phyloP scores from a whole-genome alignment of 2,888 invertebrate species.

The Neoitamus cyanurus region DNA sequence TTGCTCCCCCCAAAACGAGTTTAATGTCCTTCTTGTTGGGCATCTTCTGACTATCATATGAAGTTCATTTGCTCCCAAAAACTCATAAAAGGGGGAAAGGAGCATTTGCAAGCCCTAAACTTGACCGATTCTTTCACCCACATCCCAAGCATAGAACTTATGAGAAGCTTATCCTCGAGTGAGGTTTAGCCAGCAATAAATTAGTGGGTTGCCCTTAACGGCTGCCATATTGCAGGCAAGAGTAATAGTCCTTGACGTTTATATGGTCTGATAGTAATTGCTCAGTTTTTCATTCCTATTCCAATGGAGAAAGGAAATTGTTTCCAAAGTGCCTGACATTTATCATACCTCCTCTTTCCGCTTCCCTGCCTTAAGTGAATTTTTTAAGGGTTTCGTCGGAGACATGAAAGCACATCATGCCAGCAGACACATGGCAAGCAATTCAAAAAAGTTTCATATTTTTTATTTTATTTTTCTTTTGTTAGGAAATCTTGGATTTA shows the following conservation, averaged over 20 bases:
- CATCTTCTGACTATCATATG: background rate
- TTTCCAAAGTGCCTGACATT: conserved; percentile 13
- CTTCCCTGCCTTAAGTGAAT: background rate
- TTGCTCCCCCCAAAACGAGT: background rate
- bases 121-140: background rate
- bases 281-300: conserved; percentile 31
- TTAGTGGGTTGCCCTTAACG: background rate
- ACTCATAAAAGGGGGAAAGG: background rate
- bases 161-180: background rate
- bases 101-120: background rate
- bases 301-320: conserved; percentile 1
- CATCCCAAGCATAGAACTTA: background rate
- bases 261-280: conserved; percentile 35
- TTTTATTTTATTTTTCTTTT: background rate
- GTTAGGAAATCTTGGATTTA: background rate
- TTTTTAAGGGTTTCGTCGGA: background rate
- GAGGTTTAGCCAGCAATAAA: background rate
- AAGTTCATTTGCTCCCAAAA: background rate
- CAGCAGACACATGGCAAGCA: background rate
- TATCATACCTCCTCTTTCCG: background rate
- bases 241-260: conserved; percentile 36
- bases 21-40: background rate
- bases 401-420: background rate
- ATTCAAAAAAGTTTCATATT: background rate
- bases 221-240: conserved; percentile 4